These are phyloP conservation scores for Drosophila formosana DNA, from an alignment of 2,888 invertebrate genomes.

Conservation along the genomic window DNA sequence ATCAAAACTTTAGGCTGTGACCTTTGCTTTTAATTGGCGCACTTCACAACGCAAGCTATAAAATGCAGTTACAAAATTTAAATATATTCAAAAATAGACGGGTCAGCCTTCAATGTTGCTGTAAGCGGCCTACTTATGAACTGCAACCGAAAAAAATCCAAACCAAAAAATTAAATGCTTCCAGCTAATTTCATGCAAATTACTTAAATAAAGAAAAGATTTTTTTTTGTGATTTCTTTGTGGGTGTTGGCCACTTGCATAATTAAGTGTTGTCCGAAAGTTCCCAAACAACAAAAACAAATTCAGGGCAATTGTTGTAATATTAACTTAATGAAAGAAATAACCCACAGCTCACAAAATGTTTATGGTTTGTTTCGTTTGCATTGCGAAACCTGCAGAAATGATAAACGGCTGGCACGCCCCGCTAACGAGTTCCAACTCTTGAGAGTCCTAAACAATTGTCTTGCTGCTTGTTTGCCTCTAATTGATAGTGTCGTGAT, in stretches of 20 bases:
- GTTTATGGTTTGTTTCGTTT: slow-evolving; percentile 51
- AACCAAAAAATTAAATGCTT: slow-evolving; percentile 2
- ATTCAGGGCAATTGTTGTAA: slow-evolving; percentile 70
- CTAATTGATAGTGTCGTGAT: slow-evolving; percentile 80
- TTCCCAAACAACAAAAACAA: slow-evolving; percentile 59
- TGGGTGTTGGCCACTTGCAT: slow-evolving; percentile 69
- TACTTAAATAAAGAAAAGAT: slow-evolving; percentile 49
- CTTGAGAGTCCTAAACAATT: slow-evolving; percentile 68
- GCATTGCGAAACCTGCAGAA: slow-evolving; percentile 64
- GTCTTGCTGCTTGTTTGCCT: slow-evolving; percentile 67
- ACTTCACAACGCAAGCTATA: slow-evolving; percentile 11
- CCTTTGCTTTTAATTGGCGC: slow-evolving; percentile 36
- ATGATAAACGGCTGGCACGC: slow-evolving; percentile 76
- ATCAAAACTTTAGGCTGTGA: slow-evolving; percentile 18
- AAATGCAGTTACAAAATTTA: slow-evolving; percentile 44
- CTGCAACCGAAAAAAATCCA: slow-evolving; percentile 21
- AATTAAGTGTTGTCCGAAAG: slow-evolving; percentile 66
- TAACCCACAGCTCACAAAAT: slow-evolving; percentile 44
- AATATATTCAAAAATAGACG: slow-evolving; percentile 25
- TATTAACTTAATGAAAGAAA: slow-evolving; percentile 38
- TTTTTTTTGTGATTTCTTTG: slow-evolving; percentile 16
- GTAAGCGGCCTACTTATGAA: slow-evolving; percentile 19
- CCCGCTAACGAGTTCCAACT: slow-evolving; percentile 65
- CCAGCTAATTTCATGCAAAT: slow-evolving; percentile 72
- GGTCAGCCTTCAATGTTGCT: slow-evolving; percentile 32